Evolutionary conservation across 2,113 vertebrate species (phyloP).

Genomic region (Oceanodroma tethys): DNA sequence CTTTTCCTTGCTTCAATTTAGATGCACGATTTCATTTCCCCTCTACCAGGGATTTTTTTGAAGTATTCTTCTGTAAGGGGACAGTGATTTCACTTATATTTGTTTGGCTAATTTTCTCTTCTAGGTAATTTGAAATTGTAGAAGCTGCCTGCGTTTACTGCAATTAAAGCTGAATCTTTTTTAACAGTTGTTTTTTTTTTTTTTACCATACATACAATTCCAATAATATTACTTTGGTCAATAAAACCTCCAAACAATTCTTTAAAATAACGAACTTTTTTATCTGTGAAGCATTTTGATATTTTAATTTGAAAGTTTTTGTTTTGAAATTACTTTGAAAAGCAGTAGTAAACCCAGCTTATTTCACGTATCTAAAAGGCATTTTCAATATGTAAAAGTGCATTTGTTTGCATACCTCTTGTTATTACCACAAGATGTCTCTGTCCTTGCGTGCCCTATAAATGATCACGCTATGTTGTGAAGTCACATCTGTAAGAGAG

Average conservation of each 20-base stretch:
- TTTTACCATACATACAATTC: neutral
- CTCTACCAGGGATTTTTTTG: neutral
- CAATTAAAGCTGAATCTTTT: neutral
- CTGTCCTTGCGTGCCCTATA: neutral
- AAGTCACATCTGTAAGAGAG: neutral
- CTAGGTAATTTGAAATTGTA: neutral
- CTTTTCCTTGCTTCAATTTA: neutral
- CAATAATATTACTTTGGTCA: neutral
- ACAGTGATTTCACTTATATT: neutral
- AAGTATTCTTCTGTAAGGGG: neutral
- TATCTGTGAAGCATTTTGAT: neutral
- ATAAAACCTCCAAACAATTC: neutral
- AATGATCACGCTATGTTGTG: neutral
- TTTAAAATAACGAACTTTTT: neutral
- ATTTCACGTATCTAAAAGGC: neutral
- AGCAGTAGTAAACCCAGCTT: neutral
- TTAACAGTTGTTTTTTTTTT: neutral
- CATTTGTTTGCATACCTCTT: neutral
- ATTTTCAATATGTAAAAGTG: neutral
- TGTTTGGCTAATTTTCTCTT: neutral
- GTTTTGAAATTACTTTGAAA: neutral
- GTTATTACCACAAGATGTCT: conserved; percentile 24
- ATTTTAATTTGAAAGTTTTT: neutral
- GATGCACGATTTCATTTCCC: neutral
- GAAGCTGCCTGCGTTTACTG: neutral